Evolutionary conservation across 2,888 invertebrate species (phyloP).

Genomic region (Pachliopta kotzebuea): DNA sequence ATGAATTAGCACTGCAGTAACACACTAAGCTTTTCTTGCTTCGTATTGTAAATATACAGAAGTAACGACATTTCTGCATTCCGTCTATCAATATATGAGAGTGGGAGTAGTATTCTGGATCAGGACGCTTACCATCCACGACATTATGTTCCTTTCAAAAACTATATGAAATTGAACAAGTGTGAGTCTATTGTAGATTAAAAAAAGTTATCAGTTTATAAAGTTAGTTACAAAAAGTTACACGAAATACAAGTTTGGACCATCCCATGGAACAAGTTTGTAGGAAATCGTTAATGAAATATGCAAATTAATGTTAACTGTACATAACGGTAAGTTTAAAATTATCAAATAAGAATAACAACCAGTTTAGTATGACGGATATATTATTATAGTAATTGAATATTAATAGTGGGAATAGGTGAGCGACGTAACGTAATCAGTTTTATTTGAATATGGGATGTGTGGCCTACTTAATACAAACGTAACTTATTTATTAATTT

Average conservation of each 20-base stretch:
- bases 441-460: neutral
- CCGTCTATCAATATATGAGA: too few species aligned
- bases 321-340: slow-evolving; percentile 21
- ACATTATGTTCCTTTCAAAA: too few species aligned
- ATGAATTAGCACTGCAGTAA: too few species aligned
- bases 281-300: slow-evolving; percentile 25
- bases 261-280: slow-evolving; percentile 19
- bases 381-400: slow-evolving; percentile 15
- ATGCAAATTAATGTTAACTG: slow-evolving; percentile 27
- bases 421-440: neutral
- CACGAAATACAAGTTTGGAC: slow-evolving; percentile 2
- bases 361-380: slow-evolving; percentile 21
- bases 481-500: neutral
- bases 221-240: neutral
- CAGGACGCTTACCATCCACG: too few species aligned
- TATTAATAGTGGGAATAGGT: slow-evolving; percentile 23
- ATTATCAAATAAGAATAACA: slow-evolving; percentile 24
- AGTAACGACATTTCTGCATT: too few species aligned
- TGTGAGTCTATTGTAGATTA: too few species aligned
- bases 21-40: too few species aligned
- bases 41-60: too few species aligned
- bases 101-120: too few species aligned
- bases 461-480: slow-evolving; percentile 1
- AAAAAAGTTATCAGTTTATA: too few species aligned
- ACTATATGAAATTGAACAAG: too few species aligned